These are phyloP conservation scores for Irena cyanogastra DNA, from an alignment of 2,113 vertebrate genomes.

Conservation along the genomic window DNA sequence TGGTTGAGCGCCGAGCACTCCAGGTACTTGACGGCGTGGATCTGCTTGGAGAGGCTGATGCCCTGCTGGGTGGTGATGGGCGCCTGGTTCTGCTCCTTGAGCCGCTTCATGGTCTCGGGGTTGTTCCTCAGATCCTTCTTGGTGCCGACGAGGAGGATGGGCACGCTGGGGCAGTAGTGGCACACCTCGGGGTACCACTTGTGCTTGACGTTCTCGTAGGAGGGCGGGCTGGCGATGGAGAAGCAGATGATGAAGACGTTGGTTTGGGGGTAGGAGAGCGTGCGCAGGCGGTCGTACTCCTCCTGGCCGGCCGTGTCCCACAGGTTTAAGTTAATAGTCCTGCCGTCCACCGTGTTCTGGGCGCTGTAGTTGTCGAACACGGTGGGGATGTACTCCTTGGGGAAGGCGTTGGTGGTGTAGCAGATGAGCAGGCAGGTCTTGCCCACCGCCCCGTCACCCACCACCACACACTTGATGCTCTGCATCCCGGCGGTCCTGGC, in stretches of 20 bases:
- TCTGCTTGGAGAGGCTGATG: constrained; percentile 83
- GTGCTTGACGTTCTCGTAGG: constrained; percentile 92
- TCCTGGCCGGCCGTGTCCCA: constrained; percentile 96
- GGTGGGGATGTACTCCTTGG: constrained; percentile 92
- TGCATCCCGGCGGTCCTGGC: constrained; percentile 71
- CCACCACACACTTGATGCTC: constrained; percentile 92
- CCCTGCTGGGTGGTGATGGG: constrained; percentile 88
- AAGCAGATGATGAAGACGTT: constrained; percentile 96
- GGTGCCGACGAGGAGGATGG: constrained; percentile 92
- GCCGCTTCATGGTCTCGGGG: constrained; percentile 80
- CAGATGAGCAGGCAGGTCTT: constrained; percentile 93
- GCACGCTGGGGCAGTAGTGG: constrained; percentile 92
- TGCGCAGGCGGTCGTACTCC: constrained; percentile 90
- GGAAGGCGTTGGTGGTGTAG: constrained; percentile 91
- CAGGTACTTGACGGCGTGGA: constrained; percentile 89
- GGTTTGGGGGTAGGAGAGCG: constrained; percentile 93
- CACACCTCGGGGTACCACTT: constrained; percentile 96
- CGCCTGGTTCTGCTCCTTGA: constrained; percentile 90
- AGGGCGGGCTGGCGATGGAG: constrained; percentile 91
- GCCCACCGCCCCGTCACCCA: constrained; percentile 88
- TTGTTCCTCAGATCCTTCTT: constrained; percentile 92
- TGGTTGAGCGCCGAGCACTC: constrained; percentile 94
- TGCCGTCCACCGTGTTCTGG: constrained; percentile 83
- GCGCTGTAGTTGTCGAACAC: constrained; percentile 95
- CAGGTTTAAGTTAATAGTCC: constrained; percentile 86